These are phyloP conservation scores for Tenthredo amoena DNA, from an alignment of 2,888 invertebrate genomes.

Conservation along the genomic window DNA sequence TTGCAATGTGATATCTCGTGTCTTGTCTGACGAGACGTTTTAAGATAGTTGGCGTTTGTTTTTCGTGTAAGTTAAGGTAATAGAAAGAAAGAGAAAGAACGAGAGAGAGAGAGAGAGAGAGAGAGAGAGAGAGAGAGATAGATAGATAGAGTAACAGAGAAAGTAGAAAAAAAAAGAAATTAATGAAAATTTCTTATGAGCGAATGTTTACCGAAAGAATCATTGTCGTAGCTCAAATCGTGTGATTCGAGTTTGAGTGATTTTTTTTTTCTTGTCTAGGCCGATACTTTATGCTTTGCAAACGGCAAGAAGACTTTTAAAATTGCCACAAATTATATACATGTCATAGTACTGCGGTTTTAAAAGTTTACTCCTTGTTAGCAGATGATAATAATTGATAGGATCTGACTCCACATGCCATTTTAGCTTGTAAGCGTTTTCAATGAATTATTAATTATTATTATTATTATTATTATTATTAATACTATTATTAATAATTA, in stretches of 20 bases:
- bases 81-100: not conserved
- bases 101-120: conserved; percentile 6
- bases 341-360: not conserved
- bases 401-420: conserved; percentile 72
- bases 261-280: conserved; percentile 25
- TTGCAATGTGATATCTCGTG: conserved; percentile 77
- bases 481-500: conserved; percentile 47
- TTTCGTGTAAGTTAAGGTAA: conserved; percentile 59
- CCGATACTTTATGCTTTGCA: conserved; percentile 30
- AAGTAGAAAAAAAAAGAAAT: conserved; percentile 28
- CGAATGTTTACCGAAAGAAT: conserved; percentile 32
- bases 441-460: conserved; percentile 58
- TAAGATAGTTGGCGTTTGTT: conserved; percentile 66
- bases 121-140: not conserved
- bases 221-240: conserved; percentile 40
- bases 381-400: conserved; percentile 58
- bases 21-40: conserved; percentile 76
- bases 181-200: conserved; percentile 20
- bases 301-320: conserved; percentile 20
- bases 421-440: conserved; percentile 70
- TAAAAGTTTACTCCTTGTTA: conserved; percentile 13
- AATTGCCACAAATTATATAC: conserved; percentile 1
- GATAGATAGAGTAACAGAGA: conserved; percentile 14
- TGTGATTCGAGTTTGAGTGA: conserved; percentile 43
- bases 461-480: conserved; percentile 37